Base-by-base conservation (phyloP, 2,888 invertebrate species). In the Lasioglossum marginatum region DNA sequence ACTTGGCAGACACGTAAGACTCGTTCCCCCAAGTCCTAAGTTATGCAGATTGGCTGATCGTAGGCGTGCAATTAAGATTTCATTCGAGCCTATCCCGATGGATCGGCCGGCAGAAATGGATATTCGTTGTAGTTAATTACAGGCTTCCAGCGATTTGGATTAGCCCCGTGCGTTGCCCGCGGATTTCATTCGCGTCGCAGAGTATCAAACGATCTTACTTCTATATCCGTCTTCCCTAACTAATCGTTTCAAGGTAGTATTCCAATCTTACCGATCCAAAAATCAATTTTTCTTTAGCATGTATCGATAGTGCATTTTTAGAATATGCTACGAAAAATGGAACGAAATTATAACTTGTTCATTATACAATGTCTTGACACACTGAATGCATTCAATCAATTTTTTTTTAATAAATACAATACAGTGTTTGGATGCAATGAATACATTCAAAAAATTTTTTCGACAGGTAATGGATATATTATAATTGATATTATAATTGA, bases 41-140 rank as follows among this genome's bases (percentile, higher is more conserved):
- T 92, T 92, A 93, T 93, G 92, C 90, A 92, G 89, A 93, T 93
- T 92, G 92, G 87, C 81, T 84, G 92, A 89, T 88, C 83, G 86
- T 85, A 85, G 88, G 86, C 85, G 89, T 90, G 89, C 89, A 93
- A 93, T 93, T 93, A 93, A 93, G 90, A 93, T 92, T 93, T 94
- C 92, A 92, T 92, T 92, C 89, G 88, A 48, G 86, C 88, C 88
- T 77, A 68, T 82, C 37, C 77, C 90, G 90, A 92, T 90, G 90
- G 89, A 92, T 91, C 81, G 92, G 81, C 76, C 87, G 76, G 63
- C 87, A 89, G 81, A 90, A 90, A 88, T 87, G 82, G 89, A 91
- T 92, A 92, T 90, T 92, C 92, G 88, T 92, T 92, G 90, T 88
- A 85, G 87, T 88, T 92, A 93, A 93, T 93, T 92, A 92, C 87